Percentiles rank a stretch among this genome's conserved stretches.
Evolutionary conservation across 37 sponge, comb jelly and placozoan genomes (phyloP).

Genomic region (Hormiphora californensis): DNA sequence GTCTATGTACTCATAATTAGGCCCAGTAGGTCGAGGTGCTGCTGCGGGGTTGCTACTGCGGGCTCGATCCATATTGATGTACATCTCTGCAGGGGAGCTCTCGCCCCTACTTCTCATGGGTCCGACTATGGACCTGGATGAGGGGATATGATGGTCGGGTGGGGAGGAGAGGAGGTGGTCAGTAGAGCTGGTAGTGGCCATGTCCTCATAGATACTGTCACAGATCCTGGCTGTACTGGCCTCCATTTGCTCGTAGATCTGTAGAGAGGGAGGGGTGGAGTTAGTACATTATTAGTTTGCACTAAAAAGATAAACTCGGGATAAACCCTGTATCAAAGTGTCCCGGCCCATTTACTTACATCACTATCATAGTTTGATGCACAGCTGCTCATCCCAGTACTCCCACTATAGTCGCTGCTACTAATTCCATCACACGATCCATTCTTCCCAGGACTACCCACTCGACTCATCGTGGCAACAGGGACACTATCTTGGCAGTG

Average conservation of each 20-base stretch:
- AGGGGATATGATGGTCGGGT: no score
- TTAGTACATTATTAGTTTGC: background rate
- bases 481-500: no score
- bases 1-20: constrained; percentile 35
- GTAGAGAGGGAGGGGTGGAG: background rate
- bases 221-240: background rate
- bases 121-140: no score
- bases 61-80: no score
- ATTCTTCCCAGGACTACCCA: background rate
- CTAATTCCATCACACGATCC: background rate
- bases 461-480: no score
- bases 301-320: background rate
- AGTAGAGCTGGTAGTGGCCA: constrained; percentile 37
- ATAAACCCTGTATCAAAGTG: background rate
- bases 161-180: no score
- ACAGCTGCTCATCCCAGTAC: background rate
- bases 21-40: background rate
- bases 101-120: no score
- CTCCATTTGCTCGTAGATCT: constrained; percentile 50
- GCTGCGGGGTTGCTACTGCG: no score
- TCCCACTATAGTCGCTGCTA: constrained; percentile 18
- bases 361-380: constrained; percentile 45
- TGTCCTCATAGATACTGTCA: constrained; percentile 45
- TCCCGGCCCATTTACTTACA: background rate
- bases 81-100: no score